Base-by-base conservation (phyloP, 2,888 invertebrate genomes). In the Nomada fabriciana region DNA sequence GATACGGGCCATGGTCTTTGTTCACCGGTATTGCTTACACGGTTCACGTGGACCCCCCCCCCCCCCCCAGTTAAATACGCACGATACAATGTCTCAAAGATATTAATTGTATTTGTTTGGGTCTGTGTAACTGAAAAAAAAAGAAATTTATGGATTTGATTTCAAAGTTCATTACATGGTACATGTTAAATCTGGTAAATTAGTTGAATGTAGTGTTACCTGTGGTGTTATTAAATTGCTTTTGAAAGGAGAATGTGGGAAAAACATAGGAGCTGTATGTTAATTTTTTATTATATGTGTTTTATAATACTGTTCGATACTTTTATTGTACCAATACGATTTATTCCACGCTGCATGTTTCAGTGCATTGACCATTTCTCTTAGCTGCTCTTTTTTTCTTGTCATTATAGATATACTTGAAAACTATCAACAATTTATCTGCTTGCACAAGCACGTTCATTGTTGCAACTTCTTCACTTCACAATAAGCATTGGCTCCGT, bases 1-100 rank as follows among this genome's bases (percentile, higher is more conserved):
- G 59, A 83, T 65, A 72, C 82, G 74, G 72, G 72, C 52, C 57
- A 63, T 7, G n/a, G 20, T 29, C 60, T 60, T 64, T 47, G 29
- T 18, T 36, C 60, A 29, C 15, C n/a, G 11, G 23, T 59, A 47
- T 43, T 59, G 25, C 70, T 70, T 59, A 36, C 36, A 55, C n/a
- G 50, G 2, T 13, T 36, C 50, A 23, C 50, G 50, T 52, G 50
- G 50, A 71, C 23, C 50, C n/a, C n/a, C n/a, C n/a, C n/a, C n/a
- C n/a, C n/a, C n/a, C 59, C 59, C 18, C 7, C 13, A 3, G 50
- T n/a, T 47, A 47, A 57, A 43, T 23, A 25, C 42, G 55, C 18
- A 29, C 23, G 20, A 36, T 15, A 29, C 53, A 60, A 47, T 57
- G n/a, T 42, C 59, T 60, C n/a, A 15, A 18, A 23, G n/a, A 18